Percentiles rank a stretch among this genome's conserved stretches.
phyloP scores from a whole-genome alignment of 2,888 invertebrate genomes.

The Masnerella sp. region DNA sequence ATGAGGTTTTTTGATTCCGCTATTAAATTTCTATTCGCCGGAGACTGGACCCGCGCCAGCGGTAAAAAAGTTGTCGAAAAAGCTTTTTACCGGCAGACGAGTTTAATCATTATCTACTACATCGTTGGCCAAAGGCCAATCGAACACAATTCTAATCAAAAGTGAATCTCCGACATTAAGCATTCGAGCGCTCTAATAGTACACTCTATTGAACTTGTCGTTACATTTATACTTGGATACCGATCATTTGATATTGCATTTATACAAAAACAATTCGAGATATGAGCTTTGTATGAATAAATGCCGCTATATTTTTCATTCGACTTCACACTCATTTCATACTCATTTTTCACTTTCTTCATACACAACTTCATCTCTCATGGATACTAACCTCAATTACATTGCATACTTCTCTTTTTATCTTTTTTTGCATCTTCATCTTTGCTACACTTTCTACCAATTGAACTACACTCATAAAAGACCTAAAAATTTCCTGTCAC shows the following conservation, averaged over 20 bases:
- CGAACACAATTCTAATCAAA: constrained; percentile 51
- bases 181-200: constrained; percentile 47
- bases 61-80: constrained; percentile 54
- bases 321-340: too few relatives aligned
- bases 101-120: constrained; percentile 56
- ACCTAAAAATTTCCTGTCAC: too few relatives aligned
- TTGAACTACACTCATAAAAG: too few relatives aligned
- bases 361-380: too few relatives aligned
- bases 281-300: constrained; percentile 45
- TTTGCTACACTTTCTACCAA: too few relatives aligned
- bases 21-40: constrained; percentile 48
- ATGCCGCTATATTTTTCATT: constrained; percentile 35
- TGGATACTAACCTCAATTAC: too few relatives aligned
- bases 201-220: constrained; percentile 45
- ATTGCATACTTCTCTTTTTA: too few relatives aligned
- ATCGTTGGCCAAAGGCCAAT: constrained; percentile 52
- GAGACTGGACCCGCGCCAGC: constrained; percentile 52
- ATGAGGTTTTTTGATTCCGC: constrained; percentile 44
- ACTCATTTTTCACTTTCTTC: too few relatives aligned
- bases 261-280: constrained; percentile 31
- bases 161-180: constrained; percentile 48
- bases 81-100: constrained; percentile 52
- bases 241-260: constrained; percentile 49
- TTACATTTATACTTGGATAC: constrained; percentile 49
- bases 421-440: too few relatives aligned